Evolutionary conservation across 2,113 vertebrate genomes (phyloP).

Genomic region (Baryphthengus martii): DNA sequence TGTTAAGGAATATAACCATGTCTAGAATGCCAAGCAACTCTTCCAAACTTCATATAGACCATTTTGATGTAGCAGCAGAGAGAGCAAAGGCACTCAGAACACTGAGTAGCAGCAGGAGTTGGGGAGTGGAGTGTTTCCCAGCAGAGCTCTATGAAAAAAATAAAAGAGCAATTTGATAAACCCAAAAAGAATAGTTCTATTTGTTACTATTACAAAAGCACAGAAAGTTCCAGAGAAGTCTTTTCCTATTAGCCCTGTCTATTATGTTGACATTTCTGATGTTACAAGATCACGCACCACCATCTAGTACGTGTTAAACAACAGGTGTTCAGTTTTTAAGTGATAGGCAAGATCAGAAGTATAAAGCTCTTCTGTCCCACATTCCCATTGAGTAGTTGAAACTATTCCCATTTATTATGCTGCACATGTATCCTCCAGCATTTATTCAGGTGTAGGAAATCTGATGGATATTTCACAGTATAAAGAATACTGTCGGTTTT

Average conservation of each 20-base stretch:
- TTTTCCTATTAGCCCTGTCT: not conserved
- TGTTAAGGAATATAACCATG: not conserved
- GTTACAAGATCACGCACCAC: not conserved
- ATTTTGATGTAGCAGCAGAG: conserved; percentile 36
- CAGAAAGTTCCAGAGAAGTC: not conserved
- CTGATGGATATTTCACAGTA: not conserved
- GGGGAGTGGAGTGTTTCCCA: conserved; percentile 25
- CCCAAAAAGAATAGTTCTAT: not conserved
- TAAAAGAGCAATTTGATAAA: not conserved
- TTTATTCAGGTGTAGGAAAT: not conserved
- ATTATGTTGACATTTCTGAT: not conserved
- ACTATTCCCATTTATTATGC: not conserved
- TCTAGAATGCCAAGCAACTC: not conserved
- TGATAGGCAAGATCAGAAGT: not conserved
- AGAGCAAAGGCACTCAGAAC: conserved; percentile 42
- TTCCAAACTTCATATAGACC: conserved; percentile 51
- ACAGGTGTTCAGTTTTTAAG: not conserved
- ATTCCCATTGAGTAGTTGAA: not conserved
- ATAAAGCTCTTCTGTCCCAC: not conserved
- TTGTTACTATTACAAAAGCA: not conserved
- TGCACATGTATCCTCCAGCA: not conserved
- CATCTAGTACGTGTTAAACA: not conserved
- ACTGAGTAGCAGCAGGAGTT: conserved; percentile 38
- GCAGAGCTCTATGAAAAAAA: conserved; percentile 32
- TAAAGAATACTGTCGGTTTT: not conserved